These are phyloP conservation scores for Dynastes grantii DNA, from an alignment of 2,888 invertebrate genomes.

Conservation along the genomic window DNA sequence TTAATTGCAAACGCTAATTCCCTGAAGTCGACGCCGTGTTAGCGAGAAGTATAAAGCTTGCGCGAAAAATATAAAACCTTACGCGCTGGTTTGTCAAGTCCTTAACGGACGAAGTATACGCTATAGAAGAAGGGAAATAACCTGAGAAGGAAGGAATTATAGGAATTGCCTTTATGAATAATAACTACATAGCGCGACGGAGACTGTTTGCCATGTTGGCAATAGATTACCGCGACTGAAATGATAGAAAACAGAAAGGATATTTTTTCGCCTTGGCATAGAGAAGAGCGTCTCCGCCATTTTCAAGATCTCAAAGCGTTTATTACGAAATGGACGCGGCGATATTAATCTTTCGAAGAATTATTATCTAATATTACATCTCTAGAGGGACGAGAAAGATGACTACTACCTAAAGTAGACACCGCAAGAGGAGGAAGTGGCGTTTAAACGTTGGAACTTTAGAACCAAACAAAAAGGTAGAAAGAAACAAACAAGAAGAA, in stretches of 20 bases:
- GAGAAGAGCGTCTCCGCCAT: background rate
- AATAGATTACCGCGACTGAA: slow-evolving; percentile 45
- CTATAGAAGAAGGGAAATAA: too few species aligned
- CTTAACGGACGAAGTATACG: background rate
- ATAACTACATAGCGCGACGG: slow-evolving; percentile 33
- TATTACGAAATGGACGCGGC: slow-evolving; percentile 25
- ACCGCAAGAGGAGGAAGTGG: slow-evolving; percentile 2
- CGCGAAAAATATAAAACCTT: background rate
- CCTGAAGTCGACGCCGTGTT: background rate
- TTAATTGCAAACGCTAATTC: slow-evolving; percentile 15
- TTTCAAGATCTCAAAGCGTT: slow-evolving; percentile 25
- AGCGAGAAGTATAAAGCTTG: background rate
- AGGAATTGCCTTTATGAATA: slow-evolving; percentile 47
- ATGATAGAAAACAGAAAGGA: slow-evolving; percentile 17
- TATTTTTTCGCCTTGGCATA: slow-evolving; percentile 18
- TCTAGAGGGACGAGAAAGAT: too few species aligned
- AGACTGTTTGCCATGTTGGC: slow-evolving; percentile 36
- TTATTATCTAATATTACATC: slow-evolving; percentile 46
- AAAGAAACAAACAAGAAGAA: slow-evolving; percentile 3
- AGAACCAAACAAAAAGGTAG: background rate
- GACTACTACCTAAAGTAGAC: slow-evolving; percentile 2
- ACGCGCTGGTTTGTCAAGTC: background rate
- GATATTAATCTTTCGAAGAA: slow-evolving; percentile 46
- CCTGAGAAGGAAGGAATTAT: slow-evolving; percentile 20
- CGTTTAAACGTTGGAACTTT: background rate